These are phyloP conservation scores for Heteromyza rotundicornis DNA, from an alignment of 2,888 invertebrate genomes.

Conservation along the genomic window DNA sequence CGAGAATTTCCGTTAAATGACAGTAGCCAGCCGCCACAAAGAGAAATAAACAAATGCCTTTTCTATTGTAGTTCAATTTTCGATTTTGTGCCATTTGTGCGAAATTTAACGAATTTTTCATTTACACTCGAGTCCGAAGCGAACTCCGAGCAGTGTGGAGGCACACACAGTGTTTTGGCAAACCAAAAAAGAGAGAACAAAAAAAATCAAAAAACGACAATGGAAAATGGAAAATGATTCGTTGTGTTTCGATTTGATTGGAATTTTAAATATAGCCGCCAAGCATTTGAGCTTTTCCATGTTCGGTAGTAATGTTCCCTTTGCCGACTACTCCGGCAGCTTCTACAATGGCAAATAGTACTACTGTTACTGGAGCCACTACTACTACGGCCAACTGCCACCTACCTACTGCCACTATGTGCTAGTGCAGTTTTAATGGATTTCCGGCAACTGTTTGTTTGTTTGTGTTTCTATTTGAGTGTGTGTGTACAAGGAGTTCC, in stretches of 20 bases:
- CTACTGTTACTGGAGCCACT: neutral
- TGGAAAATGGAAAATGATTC: conserved; percentile 1
- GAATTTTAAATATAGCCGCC: neutral
- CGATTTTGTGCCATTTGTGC: conserved; percentile 30
- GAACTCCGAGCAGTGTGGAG: too few species aligned
- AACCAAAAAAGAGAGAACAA: too few species aligned
- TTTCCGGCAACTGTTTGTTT: neutral
- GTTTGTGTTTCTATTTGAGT: neutral
- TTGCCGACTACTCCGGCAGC: neutral
- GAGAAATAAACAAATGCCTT: too few species aligned
- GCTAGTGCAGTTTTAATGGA: neutral
- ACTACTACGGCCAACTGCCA: neutral
- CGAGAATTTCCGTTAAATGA: neutral
- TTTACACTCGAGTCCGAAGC: conserved; percentile 21
- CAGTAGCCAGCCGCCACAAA: neutral
- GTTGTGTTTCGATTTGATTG: neutral
- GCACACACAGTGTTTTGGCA: too few species aligned
- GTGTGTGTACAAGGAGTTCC: neutral
- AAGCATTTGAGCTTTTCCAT: neutral
- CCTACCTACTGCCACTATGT: neutral
- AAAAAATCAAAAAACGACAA: too few species aligned
- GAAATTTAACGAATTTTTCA: conserved; percentile 27
- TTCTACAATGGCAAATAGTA: neutral
- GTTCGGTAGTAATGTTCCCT: too few species aligned
- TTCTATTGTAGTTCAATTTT: conserved; percentile 11